Base-by-base conservation (phyloP, 2,113 vertebrate species). In the Clupea harengus region DNA sequence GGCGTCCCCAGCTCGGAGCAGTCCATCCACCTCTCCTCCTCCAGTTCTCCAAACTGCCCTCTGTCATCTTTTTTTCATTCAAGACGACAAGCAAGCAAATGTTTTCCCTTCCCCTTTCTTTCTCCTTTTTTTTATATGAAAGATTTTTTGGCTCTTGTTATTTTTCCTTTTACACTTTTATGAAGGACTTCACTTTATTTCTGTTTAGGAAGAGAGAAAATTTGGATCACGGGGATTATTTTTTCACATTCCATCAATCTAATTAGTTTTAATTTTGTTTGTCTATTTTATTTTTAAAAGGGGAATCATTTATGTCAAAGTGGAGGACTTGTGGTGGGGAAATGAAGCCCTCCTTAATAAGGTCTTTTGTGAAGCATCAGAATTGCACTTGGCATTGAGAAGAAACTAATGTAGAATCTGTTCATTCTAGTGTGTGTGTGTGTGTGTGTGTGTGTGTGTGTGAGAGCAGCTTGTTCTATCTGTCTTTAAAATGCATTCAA, bases 341-440 rank as follows among this genome's bases (percentile, higher is more conserved):
- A 93, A 44, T 91, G 91, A 86, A 94, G 92, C 96, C 94, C 95
- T 94, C 95, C 95, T 93, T 92, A 85, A 94, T 95, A 92, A 91
- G 90, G 95, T 97, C 95, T 97, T 83, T 97, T 95, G 96, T 97
- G 96, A 97, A 97, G 95, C 96, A 96, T 96, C 96, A 96, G 95
- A 97, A 98, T 99, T 99, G 97, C 98, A 99, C 97, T 99, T 97
- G 97, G 94, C 97, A 97, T 96, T 96, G 95, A 97, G 96, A 96
- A 94, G 90, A 96, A 95, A 96, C 95, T 96, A 95, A 96, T 97
- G 96, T 95, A 95, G 95, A 97, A 91, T 96, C 94, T 96, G 90
- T 95, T 95, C 72, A 78, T 78, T 95, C 96, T 95, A 93, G 94
- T 85, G 72, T 83, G 44, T 47, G 81, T 85, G 82, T 81, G 60